These are phyloP conservation scores for Euzophera pinguis DNA, from an alignment of 2,888 invertebrate species.

Conservation along the genomic window DNA sequence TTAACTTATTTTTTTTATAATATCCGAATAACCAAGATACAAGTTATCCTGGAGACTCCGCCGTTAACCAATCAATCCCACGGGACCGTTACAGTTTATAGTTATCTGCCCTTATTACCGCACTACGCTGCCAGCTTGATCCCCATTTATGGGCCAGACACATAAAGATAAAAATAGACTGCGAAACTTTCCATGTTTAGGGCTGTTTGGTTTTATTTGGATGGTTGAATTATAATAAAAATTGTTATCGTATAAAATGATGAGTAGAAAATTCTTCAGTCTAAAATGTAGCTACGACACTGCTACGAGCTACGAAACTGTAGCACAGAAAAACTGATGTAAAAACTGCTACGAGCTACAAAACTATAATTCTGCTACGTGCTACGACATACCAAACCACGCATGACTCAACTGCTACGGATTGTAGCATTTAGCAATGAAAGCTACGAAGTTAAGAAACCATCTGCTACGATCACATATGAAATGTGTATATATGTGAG, in stretches of 20 bases:
- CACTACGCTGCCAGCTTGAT: slow-evolving; percentile 1
- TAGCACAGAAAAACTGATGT: too few species aligned
- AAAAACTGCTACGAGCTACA: too few species aligned
- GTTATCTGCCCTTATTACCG: not conserved
- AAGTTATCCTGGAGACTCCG: not conserved
- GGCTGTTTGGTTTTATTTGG: not conserved
- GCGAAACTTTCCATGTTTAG: not conserved
- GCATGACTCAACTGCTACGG: not conserved
- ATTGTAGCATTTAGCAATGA: not conserved
- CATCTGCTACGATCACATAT: not conserved
- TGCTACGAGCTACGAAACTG: not conserved
- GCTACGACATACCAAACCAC: not conserved
- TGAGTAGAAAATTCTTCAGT: too few species aligned
- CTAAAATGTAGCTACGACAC: not conserved
- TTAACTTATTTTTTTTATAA: too few species aligned
- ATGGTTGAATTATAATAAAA: too few species aligned
- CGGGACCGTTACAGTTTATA: slow-evolving; percentile 3
- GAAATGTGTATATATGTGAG: too few species aligned
- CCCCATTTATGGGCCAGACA: slow-evolving; percentile 12
- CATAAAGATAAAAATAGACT: slow-evolving; percentile 21
- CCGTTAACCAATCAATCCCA: slow-evolving; percentile 2
- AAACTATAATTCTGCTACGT: too few species aligned
- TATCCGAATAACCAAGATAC: not conserved
- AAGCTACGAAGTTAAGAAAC: not conserved
- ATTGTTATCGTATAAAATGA: not conserved